These are phyloP conservation scores for Euphysa ruthae DNA, from an alignment of 30 jellyfish, hydroid and myxozoan species.

Conservation along the genomic window DNA sequence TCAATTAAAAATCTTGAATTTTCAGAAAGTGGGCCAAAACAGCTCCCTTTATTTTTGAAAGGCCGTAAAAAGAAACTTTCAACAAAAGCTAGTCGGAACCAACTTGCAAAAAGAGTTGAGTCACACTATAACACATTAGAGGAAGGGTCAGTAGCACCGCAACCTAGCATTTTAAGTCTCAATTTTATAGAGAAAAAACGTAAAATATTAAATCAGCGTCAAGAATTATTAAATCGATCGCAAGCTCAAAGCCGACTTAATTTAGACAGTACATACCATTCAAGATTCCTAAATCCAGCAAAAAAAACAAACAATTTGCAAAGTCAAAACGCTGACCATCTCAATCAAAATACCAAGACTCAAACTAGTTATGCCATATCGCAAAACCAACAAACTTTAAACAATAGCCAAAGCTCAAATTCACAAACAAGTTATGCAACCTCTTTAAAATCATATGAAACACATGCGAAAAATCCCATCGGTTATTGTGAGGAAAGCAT, in stretches of 20 bases:
- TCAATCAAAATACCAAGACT: no score
- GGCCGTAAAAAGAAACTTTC: slow-evolving; percentile 9
- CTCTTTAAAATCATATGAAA: not conserved
- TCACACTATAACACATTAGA: slow-evolving; percentile 2
- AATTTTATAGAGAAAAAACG: slow-evolving; percentile 15
- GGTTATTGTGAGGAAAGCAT: no score
- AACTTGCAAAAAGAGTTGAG: slow-evolving; percentile 2
- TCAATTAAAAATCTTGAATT: not conserved
- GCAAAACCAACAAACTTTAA: no score
- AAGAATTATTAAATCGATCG: slow-evolving; percentile 18
- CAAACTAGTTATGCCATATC: no score
- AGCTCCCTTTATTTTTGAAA: not conserved
- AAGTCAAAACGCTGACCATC: no score
- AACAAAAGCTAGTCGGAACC: slow-evolving; percentile 16
- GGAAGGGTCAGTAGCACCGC: slow-evolving; percentile 13
- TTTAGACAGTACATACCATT: not conserved
- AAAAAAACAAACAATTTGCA: no score
- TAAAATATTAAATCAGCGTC: slow-evolving; percentile 7
- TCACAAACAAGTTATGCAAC: no score
- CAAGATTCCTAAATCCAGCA: not conserved
- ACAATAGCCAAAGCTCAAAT: no score
- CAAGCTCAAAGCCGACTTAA: not conserved
- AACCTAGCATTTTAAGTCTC: slow-evolving; percentile 2
- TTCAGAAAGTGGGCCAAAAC: slow-evolving; percentile 18
- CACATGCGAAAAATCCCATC: not conserved